Evolutionary conservation across 2,888 invertebrate species (phyloP).

Genomic region (Ellobium chinense): DNA sequence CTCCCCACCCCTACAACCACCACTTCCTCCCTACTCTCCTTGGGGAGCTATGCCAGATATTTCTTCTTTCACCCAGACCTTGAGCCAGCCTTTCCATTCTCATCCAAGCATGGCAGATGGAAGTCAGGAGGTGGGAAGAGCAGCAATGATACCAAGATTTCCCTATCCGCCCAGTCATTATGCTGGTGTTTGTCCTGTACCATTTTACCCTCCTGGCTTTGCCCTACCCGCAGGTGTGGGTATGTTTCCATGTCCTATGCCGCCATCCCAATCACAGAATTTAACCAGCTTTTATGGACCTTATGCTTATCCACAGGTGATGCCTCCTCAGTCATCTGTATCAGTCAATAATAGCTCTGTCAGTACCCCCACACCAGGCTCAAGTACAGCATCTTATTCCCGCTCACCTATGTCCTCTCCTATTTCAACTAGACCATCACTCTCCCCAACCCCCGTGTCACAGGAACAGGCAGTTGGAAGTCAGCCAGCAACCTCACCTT

Average conservation of each 20-base stretch:
- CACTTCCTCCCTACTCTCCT: neutral
- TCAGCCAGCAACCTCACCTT: neutral
- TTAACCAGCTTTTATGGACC: too few species aligned
- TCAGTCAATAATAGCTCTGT: conserved; percentile 22
- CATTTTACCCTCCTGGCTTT: conserved; percentile 28
- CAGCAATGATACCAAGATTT: conserved; percentile 29
- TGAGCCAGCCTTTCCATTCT: conserved; percentile 7
- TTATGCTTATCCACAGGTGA: too few species aligned
- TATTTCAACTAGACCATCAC: neutral
- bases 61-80: neutral
- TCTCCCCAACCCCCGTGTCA: neutral
- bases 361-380: neutral
- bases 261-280: too few species aligned
- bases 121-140: neutral
- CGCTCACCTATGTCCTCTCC: neutral
- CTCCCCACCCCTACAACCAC: neutral
- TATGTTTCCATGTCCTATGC: conserved; percentile 39
- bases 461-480: neutral
- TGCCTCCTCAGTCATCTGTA: too few species aligned
- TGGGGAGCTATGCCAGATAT: neutral
- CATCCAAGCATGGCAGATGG: conserved; percentile 13
- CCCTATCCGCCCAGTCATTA: conserved; percentile 48
- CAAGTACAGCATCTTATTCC: neutral
- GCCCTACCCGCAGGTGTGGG: conserved; percentile 1
- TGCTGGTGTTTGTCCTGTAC: neutral